phyloP scores from a whole-genome alignment of 2,888 invertebrate species.

The Tryphoninae sp. region DNA sequence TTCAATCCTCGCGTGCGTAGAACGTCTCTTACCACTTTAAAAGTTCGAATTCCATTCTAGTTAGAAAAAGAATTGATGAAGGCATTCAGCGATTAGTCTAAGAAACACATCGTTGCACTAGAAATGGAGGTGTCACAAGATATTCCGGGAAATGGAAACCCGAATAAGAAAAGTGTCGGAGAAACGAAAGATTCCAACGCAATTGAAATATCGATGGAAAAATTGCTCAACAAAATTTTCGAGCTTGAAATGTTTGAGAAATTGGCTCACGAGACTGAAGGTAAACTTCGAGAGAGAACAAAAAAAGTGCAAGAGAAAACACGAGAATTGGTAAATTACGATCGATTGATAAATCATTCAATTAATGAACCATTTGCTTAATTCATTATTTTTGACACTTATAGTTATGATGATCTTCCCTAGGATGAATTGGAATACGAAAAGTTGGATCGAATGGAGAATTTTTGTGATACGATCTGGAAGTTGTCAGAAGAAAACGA shows the following conservation, averaged over 20 bases:
- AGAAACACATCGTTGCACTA: background rate
- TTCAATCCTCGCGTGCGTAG: background rate
- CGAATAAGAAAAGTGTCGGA: background rate
- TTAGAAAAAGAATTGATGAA: background rate
- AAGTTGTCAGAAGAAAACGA: constrained; percentile 53
- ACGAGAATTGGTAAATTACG: constrained; percentile 66
- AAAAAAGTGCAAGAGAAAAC: constrained; percentile 62
- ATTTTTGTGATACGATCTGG: constrained; percentile 60
- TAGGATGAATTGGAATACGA: constrained; percentile 68
- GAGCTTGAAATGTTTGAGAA: constrained; percentile 63
- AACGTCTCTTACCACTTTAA: background rate
- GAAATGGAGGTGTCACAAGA: background rate
- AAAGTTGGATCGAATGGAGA: constrained; percentile 63
- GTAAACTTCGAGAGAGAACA: constrained; percentile 56
- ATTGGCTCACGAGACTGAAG: constrained; percentile 39
- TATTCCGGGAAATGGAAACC: background rate
- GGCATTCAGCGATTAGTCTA: background rate
- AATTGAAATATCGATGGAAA: constrained; percentile 41
- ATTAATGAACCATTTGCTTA: background rate
- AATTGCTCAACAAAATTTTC: constrained; percentile 52
- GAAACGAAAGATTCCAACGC: background rate
- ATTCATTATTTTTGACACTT: background rate
- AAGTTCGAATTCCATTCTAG: background rate
- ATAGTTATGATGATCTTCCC: constrained; percentile 21
- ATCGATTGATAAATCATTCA: constrained; percentile 25